A percentile compares a stretch with the other conserved stretches of the same genome.
Evolutionary conservation across 2,888 invertebrate species (phyloP).

Genomic region (Diabrotica balteata): DNA sequence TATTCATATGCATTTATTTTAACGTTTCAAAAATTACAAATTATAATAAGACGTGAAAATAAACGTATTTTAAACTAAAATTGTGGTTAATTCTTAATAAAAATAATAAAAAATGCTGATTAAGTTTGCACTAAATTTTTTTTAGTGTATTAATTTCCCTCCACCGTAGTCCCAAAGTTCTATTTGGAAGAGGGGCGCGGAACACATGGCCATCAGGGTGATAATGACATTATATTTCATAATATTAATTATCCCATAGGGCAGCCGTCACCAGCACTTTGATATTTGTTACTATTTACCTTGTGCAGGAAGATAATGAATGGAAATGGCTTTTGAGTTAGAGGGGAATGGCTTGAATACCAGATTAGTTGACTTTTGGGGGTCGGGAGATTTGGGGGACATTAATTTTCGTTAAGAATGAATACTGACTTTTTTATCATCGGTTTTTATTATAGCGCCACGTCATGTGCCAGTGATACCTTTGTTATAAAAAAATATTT

Average conservation of each 20-base stretch:
- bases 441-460: neutral
- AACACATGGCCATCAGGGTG: constrained; percentile 54
- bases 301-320: constrained; percentile 29
- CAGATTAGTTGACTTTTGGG: constrained; percentile 15
- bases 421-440: constrained; percentile 10
- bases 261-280: constrained; percentile 35
- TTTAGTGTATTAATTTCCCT: constrained; percentile 28
- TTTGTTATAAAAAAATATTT: too few relatives aligned
- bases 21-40: too few relatives aligned
- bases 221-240: constrained; percentile 57
- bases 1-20: too few relatives aligned
- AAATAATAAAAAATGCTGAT: too few relatives aligned
- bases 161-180: constrained; percentile 5
- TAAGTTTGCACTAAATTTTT: constrained; percentile 15
- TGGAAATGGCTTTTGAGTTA: constrained; percentile 19
- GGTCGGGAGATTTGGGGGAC: constrained; percentile 6
- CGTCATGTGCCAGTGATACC: neutral
- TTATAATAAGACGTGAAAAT: neutral
- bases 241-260: constrained; percentile 54
- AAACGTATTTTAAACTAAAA: neutral
- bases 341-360: constrained; percentile 11
- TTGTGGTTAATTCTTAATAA: too few relatives aligned
- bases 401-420: constrained; percentile 20
- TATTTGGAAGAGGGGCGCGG: constrained; percentile 40
- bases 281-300: constrained; percentile 36